A percentile compares a stretch with the other conserved stretches of the same genome.
Conservation (phyloP, 2,888 invertebrate species). For the Malachius bipustulatus region DNA sequence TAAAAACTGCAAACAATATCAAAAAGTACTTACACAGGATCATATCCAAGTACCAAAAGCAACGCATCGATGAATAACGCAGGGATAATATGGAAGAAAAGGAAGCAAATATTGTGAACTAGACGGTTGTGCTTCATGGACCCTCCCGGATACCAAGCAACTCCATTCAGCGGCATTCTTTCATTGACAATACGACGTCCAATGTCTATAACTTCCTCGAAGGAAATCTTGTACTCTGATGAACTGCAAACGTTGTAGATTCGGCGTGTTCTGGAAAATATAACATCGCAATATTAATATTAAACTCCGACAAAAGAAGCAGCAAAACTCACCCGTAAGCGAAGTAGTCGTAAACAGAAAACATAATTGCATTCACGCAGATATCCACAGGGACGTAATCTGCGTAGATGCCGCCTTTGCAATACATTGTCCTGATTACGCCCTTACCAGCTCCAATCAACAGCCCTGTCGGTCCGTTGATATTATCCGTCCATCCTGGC, state of each 20-base stretch:
- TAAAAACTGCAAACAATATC: too few relatives aligned
- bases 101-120: conserved; percentile 62
- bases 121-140: conserved; percentile 63
- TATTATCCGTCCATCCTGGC: conserved; percentile 84
- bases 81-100: conserved; percentile 82
- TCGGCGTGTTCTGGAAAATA: conserved; percentile 49
- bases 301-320: too few relatives aligned
- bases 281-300: too few relatives aligned
- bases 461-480: conserved; percentile 77
- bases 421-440: conserved; percentile 74
- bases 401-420: conserved; percentile 61
- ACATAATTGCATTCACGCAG: conserved; percentile 57
- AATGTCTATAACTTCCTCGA: conserved; percentile 72
- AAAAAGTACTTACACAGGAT: conserved; percentile 77
- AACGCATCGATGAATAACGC: conserved; percentile 72
- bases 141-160: conserved; percentile 68
- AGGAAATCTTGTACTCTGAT: conserved; percentile 44
- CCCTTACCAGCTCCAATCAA: conserved; percentile 75
- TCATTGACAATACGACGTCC: conserved; percentile 61
- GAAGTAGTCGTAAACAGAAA: conserved; percentile 14
- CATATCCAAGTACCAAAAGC: conserved; percentile 66
- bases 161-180: conserved; percentile 66
- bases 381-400: conserved; percentile 73
- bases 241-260: conserved; percentile 56
- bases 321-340: conserved; percentile 14